Conservation (phyloP, 2,113 vertebrate genomes). For the Callorhinus ursinus region DNA sequence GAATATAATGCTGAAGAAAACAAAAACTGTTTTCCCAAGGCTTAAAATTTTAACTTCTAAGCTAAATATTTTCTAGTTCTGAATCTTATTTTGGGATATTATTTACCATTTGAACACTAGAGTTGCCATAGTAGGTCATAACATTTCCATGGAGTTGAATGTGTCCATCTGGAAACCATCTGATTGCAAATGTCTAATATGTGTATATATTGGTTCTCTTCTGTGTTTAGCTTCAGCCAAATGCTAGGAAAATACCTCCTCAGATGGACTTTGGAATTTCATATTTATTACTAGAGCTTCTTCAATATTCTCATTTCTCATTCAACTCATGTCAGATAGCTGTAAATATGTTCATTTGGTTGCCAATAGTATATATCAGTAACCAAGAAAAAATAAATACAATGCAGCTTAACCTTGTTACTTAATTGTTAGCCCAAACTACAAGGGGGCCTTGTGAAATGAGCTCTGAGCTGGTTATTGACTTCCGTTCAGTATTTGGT, state of each 20-base stretch:
- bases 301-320: constrained; percentile 11
- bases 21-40: background rate
- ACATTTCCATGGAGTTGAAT: background rate
- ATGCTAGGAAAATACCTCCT: background rate
- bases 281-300: background rate
- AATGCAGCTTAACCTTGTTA: background rate
- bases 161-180: background rate
- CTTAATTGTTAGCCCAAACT: background rate
- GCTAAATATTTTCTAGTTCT: background rate
- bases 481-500: constrained; percentile 36
- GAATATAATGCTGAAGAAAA: background rate
- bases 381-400: background rate
- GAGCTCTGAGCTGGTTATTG: constrained; percentile 20
- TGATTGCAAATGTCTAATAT: background rate
- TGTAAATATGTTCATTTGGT: background rate
- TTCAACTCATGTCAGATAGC: background rate
- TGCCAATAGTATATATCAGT: background rate
- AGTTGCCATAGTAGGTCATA: background rate
- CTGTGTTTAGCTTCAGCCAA: background rate
- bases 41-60: constrained; percentile 1
- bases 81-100: background rate
- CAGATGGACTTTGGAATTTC: background rate
- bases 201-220: background rate
- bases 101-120: background rate
- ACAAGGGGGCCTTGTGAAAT: background rate